phyloP scores from a whole-genome alignment of 2,797 vertebrate genomes.

The Eulemur coronatus region DNA sequence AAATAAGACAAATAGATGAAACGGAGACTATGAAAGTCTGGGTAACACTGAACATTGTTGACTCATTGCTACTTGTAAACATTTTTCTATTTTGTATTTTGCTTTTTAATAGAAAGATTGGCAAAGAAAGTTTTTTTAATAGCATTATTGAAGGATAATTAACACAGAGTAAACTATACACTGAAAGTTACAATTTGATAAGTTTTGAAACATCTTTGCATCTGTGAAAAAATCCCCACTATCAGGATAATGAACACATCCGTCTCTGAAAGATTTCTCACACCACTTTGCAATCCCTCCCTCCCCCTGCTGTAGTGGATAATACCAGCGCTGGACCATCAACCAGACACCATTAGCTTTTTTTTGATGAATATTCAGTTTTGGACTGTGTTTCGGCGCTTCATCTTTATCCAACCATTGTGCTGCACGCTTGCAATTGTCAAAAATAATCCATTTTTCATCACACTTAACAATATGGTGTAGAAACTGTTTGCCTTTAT shows the following conservation, averaged over 20 bases:
- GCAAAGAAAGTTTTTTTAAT: not conserved
- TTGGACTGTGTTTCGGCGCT: no score
- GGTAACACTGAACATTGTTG: not conserved
- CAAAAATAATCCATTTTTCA: no score
- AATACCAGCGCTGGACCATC: no score
- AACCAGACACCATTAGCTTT: no score
- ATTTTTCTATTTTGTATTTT: not conserved
- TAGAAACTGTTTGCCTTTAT: no score
- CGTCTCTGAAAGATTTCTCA: not conserved
- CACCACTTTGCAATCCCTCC: not conserved
- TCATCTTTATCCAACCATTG: no score
- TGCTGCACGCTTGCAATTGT: no score
- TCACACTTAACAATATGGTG: no score
- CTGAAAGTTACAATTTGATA: not conserved
- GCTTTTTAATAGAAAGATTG: not conserved
- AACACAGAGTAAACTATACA: no score
- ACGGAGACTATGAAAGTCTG: not conserved
- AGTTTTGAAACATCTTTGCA: not conserved
- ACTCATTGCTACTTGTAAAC: not conserved
- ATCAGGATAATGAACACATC: not conserved
- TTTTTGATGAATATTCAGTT: no score
- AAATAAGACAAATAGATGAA: not conserved
- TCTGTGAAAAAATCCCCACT: not conserved
- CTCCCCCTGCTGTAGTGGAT: not conserved
- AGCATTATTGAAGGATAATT: not conserved